phyloP scores from a whole-genome alignment of 1,140 invertebrate species.

The Achroia grisella region DNA sequence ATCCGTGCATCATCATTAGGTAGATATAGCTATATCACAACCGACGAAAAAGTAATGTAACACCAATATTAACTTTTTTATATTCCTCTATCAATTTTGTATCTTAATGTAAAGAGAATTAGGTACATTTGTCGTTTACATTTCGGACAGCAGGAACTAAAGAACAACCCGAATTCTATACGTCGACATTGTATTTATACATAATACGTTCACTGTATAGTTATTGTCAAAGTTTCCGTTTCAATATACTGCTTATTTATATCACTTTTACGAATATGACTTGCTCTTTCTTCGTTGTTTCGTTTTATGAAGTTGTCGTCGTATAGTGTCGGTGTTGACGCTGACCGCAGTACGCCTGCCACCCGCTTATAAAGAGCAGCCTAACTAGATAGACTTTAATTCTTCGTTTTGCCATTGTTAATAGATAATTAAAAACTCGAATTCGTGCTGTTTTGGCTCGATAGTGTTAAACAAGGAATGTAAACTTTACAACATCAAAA shows the following conservation, averaged over 20 bases:
- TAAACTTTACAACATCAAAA: constrained; percentile 3
- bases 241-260: no score
- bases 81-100: constrained; percentile 21
- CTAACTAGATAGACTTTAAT: constrained; percentile 8
- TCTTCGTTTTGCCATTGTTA: constrained; percentile 4
- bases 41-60: constrained; percentile 12
- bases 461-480: constrained; percentile 8
- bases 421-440: no score
- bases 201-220: no score
- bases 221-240: no score
- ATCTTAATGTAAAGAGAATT: constrained; percentile 8
- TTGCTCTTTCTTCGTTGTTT: constrained; percentile 4
- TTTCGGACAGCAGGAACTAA: no score
- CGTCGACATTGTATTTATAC: no score
- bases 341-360: constrained; percentile 6
- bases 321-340: neutral
- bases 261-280: no score
- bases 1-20: constrained; percentile 24
- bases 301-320: constrained; percentile 1
- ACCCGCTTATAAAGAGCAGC: constrained; percentile 5
- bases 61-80: constrained; percentile 26
- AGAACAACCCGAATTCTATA: no score
- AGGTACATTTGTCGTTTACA: no score
- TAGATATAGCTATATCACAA: constrained; percentile 22
- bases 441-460: constrained; percentile 2